Evolutionary conservation across 2,113 vertebrate genomes (phyloP).

Genomic region (Columba janthina): DNA sequence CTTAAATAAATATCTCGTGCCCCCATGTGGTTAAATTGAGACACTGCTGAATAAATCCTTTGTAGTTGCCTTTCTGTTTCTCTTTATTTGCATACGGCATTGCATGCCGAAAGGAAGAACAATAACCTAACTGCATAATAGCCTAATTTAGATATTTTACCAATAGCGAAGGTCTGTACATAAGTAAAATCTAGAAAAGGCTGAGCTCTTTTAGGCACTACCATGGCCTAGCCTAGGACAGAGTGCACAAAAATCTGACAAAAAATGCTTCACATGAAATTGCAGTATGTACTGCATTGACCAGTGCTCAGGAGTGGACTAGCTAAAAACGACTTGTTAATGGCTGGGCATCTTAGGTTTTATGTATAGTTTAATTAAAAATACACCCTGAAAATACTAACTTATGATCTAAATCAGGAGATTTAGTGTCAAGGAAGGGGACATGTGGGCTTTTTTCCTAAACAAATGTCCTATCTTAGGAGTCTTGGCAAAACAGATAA

Average conservation of each 20-base stretch:
- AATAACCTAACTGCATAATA: not conserved
- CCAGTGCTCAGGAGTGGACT: not conserved
- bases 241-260: not conserved
- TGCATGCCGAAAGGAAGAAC: not conserved
- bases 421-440: not conserved
- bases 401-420: not conserved
- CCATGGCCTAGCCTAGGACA: not conserved
- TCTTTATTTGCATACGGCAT: not conserved
- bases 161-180: not conserved
- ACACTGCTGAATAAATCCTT: not conserved
- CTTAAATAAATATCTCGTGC: conserved; percentile 69
- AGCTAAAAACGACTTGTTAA: not conserved
- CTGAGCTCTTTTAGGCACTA: not conserved
- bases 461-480: not conserved
- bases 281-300: not conserved
- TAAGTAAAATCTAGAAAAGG: not conserved
- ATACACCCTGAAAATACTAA: not conserved
- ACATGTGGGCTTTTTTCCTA: not conserved
- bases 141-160: not conserved
- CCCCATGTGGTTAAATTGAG: conserved; percentile 68
- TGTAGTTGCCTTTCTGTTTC: not conserved
- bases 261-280: not conserved
- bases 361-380: not conserved
- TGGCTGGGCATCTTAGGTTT: not conserved
- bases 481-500: not conserved